Evolutionary conservation across 1,140 invertebrate species (phyloP).

Genomic region (Oppia nitens): DNA sequence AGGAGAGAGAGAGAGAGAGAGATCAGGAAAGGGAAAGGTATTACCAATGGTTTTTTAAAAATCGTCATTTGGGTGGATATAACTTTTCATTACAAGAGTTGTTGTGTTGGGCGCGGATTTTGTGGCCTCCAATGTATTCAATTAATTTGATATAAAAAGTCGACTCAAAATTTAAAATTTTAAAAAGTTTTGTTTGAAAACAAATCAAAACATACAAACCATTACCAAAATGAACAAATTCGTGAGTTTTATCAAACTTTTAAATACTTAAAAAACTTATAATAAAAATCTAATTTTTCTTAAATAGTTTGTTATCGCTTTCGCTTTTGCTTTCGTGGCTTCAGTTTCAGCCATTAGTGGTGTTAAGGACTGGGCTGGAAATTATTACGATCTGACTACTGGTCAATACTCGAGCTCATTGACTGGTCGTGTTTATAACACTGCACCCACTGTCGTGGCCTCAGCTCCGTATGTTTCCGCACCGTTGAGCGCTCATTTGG

Average conservation of each 20-base stretch:
- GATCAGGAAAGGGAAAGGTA: not conserved
- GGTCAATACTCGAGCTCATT: conserved; percentile 22
- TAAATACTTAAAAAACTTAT: not conserved
- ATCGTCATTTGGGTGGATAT: not conserved
- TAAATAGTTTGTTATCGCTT: conserved; percentile 3
- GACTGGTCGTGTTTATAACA: conserved; percentile 23
- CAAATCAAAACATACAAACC: not conserved
- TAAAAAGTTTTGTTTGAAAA: not conserved
- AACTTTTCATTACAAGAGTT: not conserved
- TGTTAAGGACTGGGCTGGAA: conserved; percentile 19
- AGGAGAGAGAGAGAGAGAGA: not conserved
- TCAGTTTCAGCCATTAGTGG: conserved; percentile 16
- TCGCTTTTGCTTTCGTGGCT: conserved; percentile 12
- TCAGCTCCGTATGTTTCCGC: conserved; percentile 12
- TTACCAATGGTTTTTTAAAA: not conserved
- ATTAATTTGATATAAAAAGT: not conserved
- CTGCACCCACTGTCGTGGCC: conserved; percentile 12
- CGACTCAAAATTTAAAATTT: not conserved
- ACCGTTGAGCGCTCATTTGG: not conserved
- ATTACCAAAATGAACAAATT: not conserved
- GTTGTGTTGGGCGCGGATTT: not conserved
- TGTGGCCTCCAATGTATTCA: not conserved
- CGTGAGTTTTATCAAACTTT: not conserved
- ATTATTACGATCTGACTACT: conserved; percentile 22
- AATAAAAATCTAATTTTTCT: not conserved